These are phyloP conservation scores for Sylvietta virens DNA, from an alignment of 2,113 vertebrate genomes.

Conservation along the genomic window DNA sequence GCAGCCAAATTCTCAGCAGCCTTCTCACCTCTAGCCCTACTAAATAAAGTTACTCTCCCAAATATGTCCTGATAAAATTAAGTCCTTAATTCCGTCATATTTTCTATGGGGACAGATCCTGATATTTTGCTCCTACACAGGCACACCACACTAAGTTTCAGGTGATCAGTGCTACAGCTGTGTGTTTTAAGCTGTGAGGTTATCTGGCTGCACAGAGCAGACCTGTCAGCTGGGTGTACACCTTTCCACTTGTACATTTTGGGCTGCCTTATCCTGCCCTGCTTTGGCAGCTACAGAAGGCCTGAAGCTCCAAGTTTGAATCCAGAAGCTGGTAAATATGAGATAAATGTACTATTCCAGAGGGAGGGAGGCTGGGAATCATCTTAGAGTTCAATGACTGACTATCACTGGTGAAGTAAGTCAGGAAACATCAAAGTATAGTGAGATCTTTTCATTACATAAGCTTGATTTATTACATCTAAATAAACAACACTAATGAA, in stretches of 20 bases:
- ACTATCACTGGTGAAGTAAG: background rate
- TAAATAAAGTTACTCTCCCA: background rate
- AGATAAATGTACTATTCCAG: background rate
- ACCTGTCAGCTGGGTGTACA: background rate
- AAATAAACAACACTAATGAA: background rate
- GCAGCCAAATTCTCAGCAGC: background rate
- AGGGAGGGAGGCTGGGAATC: background rate
- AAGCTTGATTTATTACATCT: background rate
- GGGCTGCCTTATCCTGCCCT: background rate
- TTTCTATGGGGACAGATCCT: background rate
- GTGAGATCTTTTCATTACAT: background rate
- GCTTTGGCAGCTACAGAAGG: background rate
- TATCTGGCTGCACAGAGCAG: background rate
- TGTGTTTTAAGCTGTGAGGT: background rate
- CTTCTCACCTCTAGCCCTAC: background rate
- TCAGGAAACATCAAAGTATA: background rate
- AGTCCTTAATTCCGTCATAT: background rate
- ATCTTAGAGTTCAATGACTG: background rate
- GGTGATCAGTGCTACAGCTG: background rate
- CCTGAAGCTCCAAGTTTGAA: background rate
- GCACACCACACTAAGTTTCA: background rate
- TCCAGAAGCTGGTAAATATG: background rate
- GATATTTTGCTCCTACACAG: background rate
- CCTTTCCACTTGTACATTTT: background rate
- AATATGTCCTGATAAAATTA: background rate